Evolutionary conservation across 2,113 vertebrate genomes (phyloP), one percentile per base, ranked within the genome.

Genomic region (Uropsilus gracilis): DNA sequence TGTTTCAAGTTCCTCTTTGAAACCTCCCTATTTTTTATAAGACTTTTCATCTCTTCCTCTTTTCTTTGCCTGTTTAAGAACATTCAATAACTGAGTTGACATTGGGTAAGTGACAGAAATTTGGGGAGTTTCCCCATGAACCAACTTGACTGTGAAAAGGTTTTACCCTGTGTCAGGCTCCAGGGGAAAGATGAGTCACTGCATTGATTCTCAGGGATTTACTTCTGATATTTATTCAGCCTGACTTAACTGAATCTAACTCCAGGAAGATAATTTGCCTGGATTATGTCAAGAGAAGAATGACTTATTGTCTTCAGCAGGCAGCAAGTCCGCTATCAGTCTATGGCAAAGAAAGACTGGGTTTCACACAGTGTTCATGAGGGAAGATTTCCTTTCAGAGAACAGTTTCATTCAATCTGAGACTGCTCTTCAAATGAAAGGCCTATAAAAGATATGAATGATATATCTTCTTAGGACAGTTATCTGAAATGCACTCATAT

Each of bases 21-120:
- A 66, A 69, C 13, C 26, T 61, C 86, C 63, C 83, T 34, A 73
- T 89, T 85, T 66, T 94, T 89, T 93, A 14, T 37, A 37, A 59
- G 20, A 61, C 8, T 63, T 48, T n/a, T 44, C 5, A 81, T 66
- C 61, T 50, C 68, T 18, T 30, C 5, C 44, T 32, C 24, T 94
- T n/a, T 84, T 76, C 8, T 89, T 80, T n/a, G n/a, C n/a, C n/a
- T n/a, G n/a, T n/a, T n/a, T n/a, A n/a, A n/a, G n/a, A n/a, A n/a
- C n/a, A n/a, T n/a, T n/a, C n/a, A n/a, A n/a, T n/a, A n/a, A n/a
- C n/a, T n/a, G n/a, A n/a, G n/a, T n/a, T n/a, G n/a, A n/a, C n/a
- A n/a, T n/a, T n/a, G 0, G 44, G 28, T n/a, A 61, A 85, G 12
- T 48, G 34, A 16, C 5, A 59, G 48, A 69, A 61, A 66, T 55